These are phyloP conservation scores for Microhierax caerulescens DNA, from an alignment of 2,797 vertebrate species.

Conservation along the genomic window DNA sequence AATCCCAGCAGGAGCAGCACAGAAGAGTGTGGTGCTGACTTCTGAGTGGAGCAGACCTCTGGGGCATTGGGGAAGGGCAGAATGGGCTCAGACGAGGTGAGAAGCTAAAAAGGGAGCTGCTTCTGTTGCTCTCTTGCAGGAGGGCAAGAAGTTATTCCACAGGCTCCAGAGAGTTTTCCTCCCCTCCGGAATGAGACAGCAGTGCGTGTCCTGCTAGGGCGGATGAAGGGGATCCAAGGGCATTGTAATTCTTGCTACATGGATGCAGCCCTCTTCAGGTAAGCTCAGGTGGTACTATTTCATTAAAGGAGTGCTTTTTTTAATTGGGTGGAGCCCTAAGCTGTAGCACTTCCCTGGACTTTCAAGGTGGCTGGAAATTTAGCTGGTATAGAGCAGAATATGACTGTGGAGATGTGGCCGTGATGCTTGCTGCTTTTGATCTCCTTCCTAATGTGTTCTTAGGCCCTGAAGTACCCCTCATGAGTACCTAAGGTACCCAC, in stretches of 20 bases:
- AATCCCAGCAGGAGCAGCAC: not conserved
- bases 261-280: conserved; percentile 91
- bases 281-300: not conserved
- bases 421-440: not conserved
- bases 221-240: conserved; percentile 89
- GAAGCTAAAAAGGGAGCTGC: not conserved
- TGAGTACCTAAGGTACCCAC: not conserved
- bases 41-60: not conserved
- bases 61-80: not conserved
- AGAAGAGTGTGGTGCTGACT: too few species aligned
- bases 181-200: conserved; percentile 78
- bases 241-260: conserved; percentile 95
- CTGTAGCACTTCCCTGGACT: not conserved
- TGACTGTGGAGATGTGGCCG: not conserved
- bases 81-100: accelerated
- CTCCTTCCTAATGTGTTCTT: not conserved
- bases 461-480: not conserved
- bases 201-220: conserved; percentile 73
- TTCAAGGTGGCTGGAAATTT: not conserved
- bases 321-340: not conserved
- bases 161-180: conserved; percentile 62
- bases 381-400: not conserved
- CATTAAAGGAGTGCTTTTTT: not conserved
- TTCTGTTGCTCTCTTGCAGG: conserved; percentile 51
- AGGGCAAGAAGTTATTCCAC: not conserved